Base-by-base conservation (phyloP, 1,140 invertebrate species). In the Pseudobourletiella spinata region DNA sequence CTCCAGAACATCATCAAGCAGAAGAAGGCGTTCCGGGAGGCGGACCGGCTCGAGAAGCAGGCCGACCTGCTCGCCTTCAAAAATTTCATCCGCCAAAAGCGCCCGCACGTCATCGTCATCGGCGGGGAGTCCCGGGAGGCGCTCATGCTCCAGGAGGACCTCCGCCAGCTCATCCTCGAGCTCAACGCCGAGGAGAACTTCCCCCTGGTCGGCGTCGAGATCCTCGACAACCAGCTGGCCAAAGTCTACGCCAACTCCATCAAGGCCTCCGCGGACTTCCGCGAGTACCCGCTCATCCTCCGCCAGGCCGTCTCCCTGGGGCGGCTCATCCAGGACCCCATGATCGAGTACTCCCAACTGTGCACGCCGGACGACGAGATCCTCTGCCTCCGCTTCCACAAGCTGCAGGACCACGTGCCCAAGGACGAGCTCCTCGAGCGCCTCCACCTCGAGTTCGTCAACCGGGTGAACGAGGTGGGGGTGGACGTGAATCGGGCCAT, bases 401-500 rank as follows among this genome's bases (percentile, higher is more conserved):
- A 80, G 3, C 67, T 83, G 16, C 76, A 95, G 79, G 89, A 93
- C 71, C 84, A 90, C 71, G 73, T 97, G 14, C 73, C 82, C 0
- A 89, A 89, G 72, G 93, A 98, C 48, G 88, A 92, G 57, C 74
- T 96, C 18, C 68, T 93, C 1, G 88, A 92, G 71, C 86, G 86
- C 14, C 78, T 98, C 1, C 86, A 91, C 64, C 72, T 91, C 20
- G 92, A 97, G 78, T 97, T 99, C 75, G 89, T 98, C 0, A 85
- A 84, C 71, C 81, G 91, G 56, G 91, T 94, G 0, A 98, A 97
- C 75, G 94, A 98, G 80, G 94, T 99, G 6, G 97, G 97, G n/a
- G 92, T 99, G 0, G 96, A 99, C 74, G 84, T 99, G 3, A 99
- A 99, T 74, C 80, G 88, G 70, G 88, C 91, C 16, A 85, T 98